Percentiles rank a stretch among this genome's conserved stretches.
phyloP scores from a whole-genome alignment of 2,888 invertebrate genomes.

The Nineta flava region DNA sequence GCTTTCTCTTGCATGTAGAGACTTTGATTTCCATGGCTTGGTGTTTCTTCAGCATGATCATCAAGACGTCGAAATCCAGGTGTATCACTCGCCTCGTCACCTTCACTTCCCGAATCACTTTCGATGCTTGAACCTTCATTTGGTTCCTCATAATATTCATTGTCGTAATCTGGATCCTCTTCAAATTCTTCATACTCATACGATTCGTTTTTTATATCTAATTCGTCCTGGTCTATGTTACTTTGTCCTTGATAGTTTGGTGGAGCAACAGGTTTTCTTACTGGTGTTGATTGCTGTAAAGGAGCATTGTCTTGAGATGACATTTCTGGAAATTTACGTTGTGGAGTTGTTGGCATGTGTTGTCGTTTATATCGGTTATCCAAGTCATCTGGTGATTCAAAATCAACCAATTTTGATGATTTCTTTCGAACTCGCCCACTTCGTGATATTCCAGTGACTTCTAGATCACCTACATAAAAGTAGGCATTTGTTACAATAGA shows the following conservation, averaged over 20 bases:
- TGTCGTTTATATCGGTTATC: constrained; percentile 40
- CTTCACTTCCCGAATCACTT: constrained; percentile 32
- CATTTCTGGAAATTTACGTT: constrained; percentile 7
- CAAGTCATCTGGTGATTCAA: constrained; percentile 79
- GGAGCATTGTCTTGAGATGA: background rate
- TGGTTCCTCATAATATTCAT: constrained; percentile 19
- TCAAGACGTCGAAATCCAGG: constrained; percentile 34
- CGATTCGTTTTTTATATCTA: constrained; percentile 24
- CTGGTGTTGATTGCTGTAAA: background rate
- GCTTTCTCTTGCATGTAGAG: constrained; percentile 62
- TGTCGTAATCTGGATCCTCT: constrained; percentile 8
- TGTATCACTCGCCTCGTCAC: constrained; percentile 27
- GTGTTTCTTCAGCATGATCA: constrained; percentile 26
- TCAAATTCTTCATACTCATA: constrained; percentile 15
- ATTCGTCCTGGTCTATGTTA: constrained; percentile 13
- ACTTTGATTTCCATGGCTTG: constrained; percentile 32
- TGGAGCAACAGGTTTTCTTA: background rate
- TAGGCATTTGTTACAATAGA: too few species aligned
- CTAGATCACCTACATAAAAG: constrained; percentile 37
- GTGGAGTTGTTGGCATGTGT: constrained; percentile 26
- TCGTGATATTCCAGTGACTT: constrained; percentile 74
- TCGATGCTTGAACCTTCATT: constrained; percentile 31
- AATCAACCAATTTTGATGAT: constrained; percentile 86
- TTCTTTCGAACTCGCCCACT: constrained; percentile 87
- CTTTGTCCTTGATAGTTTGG: constrained; percentile 7